Base-by-base conservation (phyloP, 1,140 invertebrate genomes). In the Hesperophylax magnus region DNA sequence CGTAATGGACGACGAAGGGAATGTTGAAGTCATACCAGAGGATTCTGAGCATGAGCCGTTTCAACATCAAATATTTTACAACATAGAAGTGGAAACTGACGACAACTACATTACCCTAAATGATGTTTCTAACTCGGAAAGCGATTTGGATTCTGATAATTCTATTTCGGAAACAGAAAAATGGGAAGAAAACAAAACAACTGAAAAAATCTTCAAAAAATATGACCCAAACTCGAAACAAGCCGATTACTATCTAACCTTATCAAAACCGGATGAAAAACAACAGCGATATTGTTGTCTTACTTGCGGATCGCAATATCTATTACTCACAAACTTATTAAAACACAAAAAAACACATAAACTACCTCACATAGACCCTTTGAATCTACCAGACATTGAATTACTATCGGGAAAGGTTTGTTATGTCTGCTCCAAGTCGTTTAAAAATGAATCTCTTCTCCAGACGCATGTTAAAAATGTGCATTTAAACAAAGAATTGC, bases 401-500 rank as follows among this genome's bases (percentile, higher is more conserved):
- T 47, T 47, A 47, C 39, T 47, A 2, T 47, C 39, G 11, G 31
- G 14, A n/a, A 67, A 67, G 0, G n/a, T 27, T 27, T 83, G 81
- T 61, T 53, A 63, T 56, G 81, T 85, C 58, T 88, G 87, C 81
- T 83, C 84, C 2, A 87, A 87, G 82, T 56, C 83, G 0, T 87
- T 87, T 77, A 77, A 85, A 22, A 84, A 84, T 71, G 63, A 82
- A 47, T 2, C 0, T 14, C 11, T 14, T 47, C 39, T 47, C 39
- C 39, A 47, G 11, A 14, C 39, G 9, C 84, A 85, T 53, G 80
- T 86, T 8, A 84, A 92, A 77, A 88, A 88, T 22, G 85, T 89
- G 11, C 92, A 93, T 84, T 89, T 91, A 84, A 72, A 53, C 85
- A 87, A 90, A 79, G 91, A 92, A 8, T 92, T 91, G 85, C 86